A percentile compares a stretch with the other conserved stretches of the same genome.
phyloP scores from a whole-genome alignment of 2,888 invertebrate species.

The Melipona beecheii region DNA sequence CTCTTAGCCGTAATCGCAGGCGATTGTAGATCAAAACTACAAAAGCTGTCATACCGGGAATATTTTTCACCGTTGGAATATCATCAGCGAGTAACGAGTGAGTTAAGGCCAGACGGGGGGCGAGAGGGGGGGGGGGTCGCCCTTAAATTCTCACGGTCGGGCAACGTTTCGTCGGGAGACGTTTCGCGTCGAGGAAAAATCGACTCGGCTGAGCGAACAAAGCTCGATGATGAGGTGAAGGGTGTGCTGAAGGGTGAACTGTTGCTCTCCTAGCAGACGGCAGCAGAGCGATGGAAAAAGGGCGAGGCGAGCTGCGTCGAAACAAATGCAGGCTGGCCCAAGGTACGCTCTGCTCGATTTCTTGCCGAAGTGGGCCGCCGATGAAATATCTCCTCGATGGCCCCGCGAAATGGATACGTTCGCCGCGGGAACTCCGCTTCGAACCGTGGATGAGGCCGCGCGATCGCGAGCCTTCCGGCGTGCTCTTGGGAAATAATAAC shows the following conservation, averaged over 20 bases:
- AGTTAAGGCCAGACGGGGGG: neutral
- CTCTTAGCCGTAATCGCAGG: neutral
- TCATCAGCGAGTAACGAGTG: slow-evolving; percentile 19
- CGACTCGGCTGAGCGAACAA: slow-evolving; percentile 53
- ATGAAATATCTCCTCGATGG: slow-evolving; percentile 60
- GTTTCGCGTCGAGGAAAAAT: slow-evolving; percentile 34
- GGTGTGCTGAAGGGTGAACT: slow-evolving; percentile 20
- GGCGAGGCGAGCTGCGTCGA: slow-evolving; percentile 13
- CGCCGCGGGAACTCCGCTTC: slow-evolving; percentile 19
- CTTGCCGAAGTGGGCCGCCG: slow-evolving; percentile 15
- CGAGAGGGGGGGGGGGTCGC: neutral
- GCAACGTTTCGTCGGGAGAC: neutral
- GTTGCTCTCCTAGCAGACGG: slow-evolving; percentile 35
- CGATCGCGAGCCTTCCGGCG: neutral
- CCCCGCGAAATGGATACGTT: slow-evolving; percentile 52
- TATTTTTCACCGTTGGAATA: neutral
- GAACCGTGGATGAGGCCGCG: slow-evolving; percentile 40
- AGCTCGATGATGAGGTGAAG: slow-evolving; percentile 47
- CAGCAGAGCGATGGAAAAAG: neutral
- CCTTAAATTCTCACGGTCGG: slow-evolving; percentile 69
- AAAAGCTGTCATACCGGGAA: neutral
- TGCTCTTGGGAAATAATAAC: slow-evolving; percentile 65
- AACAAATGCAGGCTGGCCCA: slow-evolving; percentile 51
- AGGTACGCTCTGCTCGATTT: slow-evolving; percentile 20
- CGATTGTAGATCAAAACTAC: neutral